Evolutionary conservation across 2,888 invertebrate species (phyloP).

Genomic region (Myathropa florea): DNA sequence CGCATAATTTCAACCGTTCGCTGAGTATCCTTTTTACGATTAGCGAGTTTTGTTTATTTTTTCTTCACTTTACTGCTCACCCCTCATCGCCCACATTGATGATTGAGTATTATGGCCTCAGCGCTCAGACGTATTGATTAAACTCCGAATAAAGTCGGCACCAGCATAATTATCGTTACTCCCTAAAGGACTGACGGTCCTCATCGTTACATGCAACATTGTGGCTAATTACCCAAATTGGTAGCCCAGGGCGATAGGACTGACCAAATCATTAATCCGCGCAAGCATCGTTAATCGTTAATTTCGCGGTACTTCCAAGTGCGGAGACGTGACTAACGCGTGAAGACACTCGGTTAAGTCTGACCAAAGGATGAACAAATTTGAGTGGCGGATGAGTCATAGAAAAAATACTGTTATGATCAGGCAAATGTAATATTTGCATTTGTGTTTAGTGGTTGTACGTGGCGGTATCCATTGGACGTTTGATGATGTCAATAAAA

Average conservation of each 20-base stretch:
- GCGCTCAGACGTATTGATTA: background rate
- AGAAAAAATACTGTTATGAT: background rate
- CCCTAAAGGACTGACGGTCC: constrained; percentile 18
- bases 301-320: background rate
- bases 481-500: constrained; percentile 6
- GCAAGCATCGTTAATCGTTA: constrained; percentile 24
- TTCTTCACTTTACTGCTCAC: constrained; percentile 11
- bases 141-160: background rate
- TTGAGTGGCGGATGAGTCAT: background rate
- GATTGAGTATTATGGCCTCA: background rate
- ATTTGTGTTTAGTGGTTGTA: background rate
- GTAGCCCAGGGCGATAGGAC: background rate
- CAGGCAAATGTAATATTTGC: constrained; percentile 1
- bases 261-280: background rate
- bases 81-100: background rate
- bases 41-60: constrained; percentile 32
- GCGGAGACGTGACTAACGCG: constrained; percentile 10
- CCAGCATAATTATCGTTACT: constrained; percentile 5
- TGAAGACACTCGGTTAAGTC: background rate
- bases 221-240: constrained; percentile 31
- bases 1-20: background rate
- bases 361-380: background rate
- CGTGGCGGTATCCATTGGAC: background rate
- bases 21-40: background rate
- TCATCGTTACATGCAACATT: constrained; percentile 19